Conservation (phyloP, 2,888 invertebrate species). For the Empis stercorea region DNA sequence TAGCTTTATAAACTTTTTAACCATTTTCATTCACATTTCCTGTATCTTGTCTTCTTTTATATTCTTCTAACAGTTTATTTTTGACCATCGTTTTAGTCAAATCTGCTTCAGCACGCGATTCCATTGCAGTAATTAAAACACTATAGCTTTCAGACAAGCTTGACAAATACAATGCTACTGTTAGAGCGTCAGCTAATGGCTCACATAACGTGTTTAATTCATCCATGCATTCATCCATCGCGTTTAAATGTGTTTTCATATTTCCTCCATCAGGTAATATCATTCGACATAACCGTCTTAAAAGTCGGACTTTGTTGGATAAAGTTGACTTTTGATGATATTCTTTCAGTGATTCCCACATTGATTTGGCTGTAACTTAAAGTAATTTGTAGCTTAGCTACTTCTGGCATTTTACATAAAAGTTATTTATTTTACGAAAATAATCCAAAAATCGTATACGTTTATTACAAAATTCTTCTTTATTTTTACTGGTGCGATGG, state of each 20-base stretch:
- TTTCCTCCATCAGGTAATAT: background rate
- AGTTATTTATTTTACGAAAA: too few species aligned
- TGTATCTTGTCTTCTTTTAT: constrained; percentile 6
- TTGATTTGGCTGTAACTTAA: background rate
- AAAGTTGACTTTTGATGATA: background rate
- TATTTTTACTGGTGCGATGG: background rate
- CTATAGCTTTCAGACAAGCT: background rate
- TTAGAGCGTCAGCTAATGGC: background rate
- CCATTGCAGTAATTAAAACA: constrained; percentile 4
- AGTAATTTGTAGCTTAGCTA: background rate
- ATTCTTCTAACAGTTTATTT: constrained; percentile 9
- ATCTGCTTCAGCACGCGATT: background rate
- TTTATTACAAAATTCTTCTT: background rate
- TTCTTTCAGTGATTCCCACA: background rate
- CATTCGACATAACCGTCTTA: background rate
- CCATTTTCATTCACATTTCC: background rate
- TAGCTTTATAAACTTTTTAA: background rate
- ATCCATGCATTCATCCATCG: background rate
- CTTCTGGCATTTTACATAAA: background rate
- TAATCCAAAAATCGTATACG: too few species aligned
- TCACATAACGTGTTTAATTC: background rate
- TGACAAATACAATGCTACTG: background rate
- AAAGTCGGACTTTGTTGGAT: background rate
- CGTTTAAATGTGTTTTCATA: background rate
- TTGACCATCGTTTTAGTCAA: constrained; percentile 10